Conservation (phyloP, 1,140 invertebrate genomes). For the Aphidius ervi region DNA sequence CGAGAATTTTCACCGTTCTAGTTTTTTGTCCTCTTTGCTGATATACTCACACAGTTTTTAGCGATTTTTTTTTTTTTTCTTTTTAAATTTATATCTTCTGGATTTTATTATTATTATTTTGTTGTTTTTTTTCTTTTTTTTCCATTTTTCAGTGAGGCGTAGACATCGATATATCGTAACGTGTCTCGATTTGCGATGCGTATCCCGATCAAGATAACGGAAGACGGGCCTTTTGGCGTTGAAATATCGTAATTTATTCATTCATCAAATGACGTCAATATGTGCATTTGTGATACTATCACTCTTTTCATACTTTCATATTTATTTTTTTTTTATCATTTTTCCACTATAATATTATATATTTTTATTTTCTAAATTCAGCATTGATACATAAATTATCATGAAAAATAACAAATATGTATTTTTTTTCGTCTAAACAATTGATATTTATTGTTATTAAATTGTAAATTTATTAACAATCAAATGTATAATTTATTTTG, state of each 20-base stretch:
- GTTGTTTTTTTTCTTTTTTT: too few relatives aligned
- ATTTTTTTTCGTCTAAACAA: too few relatives aligned
- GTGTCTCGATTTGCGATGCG: too few relatives aligned
- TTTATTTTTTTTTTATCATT: background rate
- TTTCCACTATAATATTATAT: background rate
- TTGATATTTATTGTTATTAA: too few relatives aligned
- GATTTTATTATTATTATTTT: too few relatives aligned
- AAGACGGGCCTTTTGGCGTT: slow-evolving; percentile 7
- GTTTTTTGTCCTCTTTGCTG: slow-evolving; percentile 29
- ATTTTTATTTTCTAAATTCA: background rate
- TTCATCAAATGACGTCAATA: slow-evolving; percentile 7
- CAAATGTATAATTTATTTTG: too few relatives aligned
- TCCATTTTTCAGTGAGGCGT: background rate
- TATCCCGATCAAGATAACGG: slow-evolving; percentile 3
- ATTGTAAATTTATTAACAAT: too few relatives aligned
- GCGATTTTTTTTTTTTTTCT: background rate
- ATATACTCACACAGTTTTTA: background rate
- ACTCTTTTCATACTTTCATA: background rate
- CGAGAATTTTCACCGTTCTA: slow-evolving; percentile 34
- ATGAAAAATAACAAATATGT: too few relatives aligned
- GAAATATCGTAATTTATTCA: slow-evolving; percentile 7
- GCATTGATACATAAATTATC: too few relatives aligned
- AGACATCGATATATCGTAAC: background rate
- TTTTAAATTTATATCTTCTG: too few relatives aligned
- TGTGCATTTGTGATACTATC: background rate